Conservation (phyloP, 1,140 invertebrate genomes). For the Coelopa frigida region DNA sequence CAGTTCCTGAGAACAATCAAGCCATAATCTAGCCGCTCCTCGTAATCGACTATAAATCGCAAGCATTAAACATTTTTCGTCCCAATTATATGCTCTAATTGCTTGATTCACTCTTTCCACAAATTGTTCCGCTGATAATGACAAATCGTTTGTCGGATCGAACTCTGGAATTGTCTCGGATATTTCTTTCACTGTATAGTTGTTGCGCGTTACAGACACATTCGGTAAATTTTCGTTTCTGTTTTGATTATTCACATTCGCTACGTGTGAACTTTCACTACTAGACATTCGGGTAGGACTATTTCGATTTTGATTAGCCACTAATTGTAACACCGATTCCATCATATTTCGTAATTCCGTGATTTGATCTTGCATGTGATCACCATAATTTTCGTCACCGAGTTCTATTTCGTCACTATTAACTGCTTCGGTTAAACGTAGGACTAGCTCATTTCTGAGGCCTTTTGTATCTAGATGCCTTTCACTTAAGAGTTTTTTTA, state of each 20-base stretch:
- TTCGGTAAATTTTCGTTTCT: neutral
- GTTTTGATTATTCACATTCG: neutral
- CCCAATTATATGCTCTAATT: slow-evolving; percentile 1
- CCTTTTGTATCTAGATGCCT: neutral
- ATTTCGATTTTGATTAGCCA: too few species aligned
- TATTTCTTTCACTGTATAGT: slow-evolving; percentile 12
- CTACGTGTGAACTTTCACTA: too few species aligned
- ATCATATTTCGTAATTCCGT: slow-evolving; percentile 4
- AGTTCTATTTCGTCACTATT: slow-evolving; percentile 7
- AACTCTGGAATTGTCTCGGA: slow-evolving; percentile 10
- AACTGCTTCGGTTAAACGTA: neutral
- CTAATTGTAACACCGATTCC: neutral
- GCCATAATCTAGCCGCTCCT: slow-evolving; percentile 7
- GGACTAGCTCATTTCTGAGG: neutral
- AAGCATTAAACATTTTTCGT: slow-evolving; percentile 4
- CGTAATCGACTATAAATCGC: slow-evolving; percentile 9
- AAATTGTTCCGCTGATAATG: slow-evolving; percentile 11
- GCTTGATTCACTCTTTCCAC: slow-evolving; percentile 11
- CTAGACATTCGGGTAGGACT: neutral
- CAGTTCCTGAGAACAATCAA: neutral
- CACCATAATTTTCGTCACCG: neutral
- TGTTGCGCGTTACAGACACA: neutral
- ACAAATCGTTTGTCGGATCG: slow-evolving; percentile 8
- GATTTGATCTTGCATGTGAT: slow-evolving; percentile 3
- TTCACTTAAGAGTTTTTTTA: slow-evolving; percentile 5